Conservation (phyloP, 1,140 invertebrate species). For the Archivesica marissinica region DNA sequence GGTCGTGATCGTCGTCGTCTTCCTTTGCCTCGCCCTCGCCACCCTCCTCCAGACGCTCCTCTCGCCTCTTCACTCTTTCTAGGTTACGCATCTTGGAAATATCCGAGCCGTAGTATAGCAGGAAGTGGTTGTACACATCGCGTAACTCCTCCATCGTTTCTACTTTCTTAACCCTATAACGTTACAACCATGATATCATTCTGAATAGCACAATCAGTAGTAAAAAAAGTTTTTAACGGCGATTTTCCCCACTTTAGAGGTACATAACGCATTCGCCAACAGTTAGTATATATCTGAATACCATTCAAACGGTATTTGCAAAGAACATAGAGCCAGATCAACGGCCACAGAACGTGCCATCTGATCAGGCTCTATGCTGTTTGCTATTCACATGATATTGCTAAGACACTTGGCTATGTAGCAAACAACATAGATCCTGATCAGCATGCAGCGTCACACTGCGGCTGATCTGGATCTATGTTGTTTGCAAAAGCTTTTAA, state of each 20-base stretch:
- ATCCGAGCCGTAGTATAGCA: slow-evolving; percentile 95
- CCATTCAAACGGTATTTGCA: too few relatives aligned
- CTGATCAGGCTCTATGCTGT: too few relatives aligned
- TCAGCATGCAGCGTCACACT: too few relatives aligned
- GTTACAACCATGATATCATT: neutral
- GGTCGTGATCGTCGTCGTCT: slow-evolving; percentile 85
- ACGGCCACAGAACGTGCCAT: too few relatives aligned
- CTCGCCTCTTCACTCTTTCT: slow-evolving; percentile 84
- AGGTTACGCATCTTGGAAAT: slow-evolving; percentile 93
- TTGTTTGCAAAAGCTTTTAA: too few relatives aligned
- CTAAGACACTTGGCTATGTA: too few relatives aligned
- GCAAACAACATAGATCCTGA: too few relatives aligned
- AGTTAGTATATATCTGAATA: too few relatives aligned
- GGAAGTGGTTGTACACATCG: slow-evolving; percentile 96
- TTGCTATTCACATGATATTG: too few relatives aligned
- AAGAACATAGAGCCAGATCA: too few relatives aligned
- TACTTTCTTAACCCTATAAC: slow-evolving; percentile 85
- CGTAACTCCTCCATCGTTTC: slow-evolving; percentile 96
- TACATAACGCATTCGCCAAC: too few relatives aligned
- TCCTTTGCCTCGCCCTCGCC: slow-evolving; percentile 84
- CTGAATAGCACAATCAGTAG: neutral
- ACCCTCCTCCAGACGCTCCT: slow-evolving; percentile 71
- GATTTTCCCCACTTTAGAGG: neutral
- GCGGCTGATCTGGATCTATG: too few relatives aligned
- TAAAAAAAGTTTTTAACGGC: slow-evolving; percentile 40